A percentile compares a stretch with the other conserved stretches of the same genome.
Conservation (phyloP, 2,888 invertebrate genomes). For the Calephelis perditalis region DNA sequence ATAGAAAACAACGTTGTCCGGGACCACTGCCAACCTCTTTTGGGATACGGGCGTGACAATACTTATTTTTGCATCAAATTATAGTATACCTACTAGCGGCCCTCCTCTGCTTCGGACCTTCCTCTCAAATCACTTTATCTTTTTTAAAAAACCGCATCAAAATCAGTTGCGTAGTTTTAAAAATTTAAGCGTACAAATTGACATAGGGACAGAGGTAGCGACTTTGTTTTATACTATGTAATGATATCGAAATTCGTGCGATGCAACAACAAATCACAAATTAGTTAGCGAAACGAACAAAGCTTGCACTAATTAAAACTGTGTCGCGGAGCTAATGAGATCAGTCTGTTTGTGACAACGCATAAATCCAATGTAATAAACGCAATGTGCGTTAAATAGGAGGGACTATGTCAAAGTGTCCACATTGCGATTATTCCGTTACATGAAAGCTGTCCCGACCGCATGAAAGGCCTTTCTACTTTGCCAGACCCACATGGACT, state of each 20-base stretch:
- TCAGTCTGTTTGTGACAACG: constrained; percentile 62
- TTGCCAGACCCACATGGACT: neutral
- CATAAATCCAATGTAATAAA: constrained; percentile 72
- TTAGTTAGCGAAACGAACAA: constrained; percentile 15
- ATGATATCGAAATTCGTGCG: constrained; percentile 8
- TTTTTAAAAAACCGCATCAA: no score
- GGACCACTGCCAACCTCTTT: no score
- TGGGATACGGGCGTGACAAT: no score
- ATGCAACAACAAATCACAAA: constrained; percentile 22
- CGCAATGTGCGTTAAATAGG: constrained; percentile 65
- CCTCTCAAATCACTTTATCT: no score
- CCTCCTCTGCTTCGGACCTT: no score
- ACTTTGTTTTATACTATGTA: no score
- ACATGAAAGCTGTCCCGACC: constrained; percentile 45
- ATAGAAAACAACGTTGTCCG: no score
- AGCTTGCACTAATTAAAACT: constrained; percentile 57
- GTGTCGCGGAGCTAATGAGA: constrained; percentile 59
- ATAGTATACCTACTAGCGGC: no score
- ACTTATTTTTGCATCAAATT: neutral
- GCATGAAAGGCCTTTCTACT: constrained; percentile 31
- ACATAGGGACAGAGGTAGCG: no score
- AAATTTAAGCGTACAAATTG: no score
- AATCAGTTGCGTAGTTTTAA: no score
- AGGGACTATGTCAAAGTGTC: constrained; percentile 63
- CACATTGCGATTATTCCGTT: constrained; percentile 73